Evolutionary conservation across 2,888 invertebrate genomes (phyloP), one percentile per base, ranked within the genome.

Genomic region (Branchellion lobata): DNA sequence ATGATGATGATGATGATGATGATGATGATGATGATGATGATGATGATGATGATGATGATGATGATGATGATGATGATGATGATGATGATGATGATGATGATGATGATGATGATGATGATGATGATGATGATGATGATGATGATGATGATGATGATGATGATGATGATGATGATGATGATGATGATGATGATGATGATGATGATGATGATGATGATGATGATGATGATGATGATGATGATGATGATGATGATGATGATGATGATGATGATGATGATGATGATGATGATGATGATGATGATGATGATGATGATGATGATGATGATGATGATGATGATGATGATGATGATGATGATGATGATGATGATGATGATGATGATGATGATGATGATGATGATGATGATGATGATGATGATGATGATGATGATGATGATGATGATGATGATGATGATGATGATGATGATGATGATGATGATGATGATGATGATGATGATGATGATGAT

Each of bases 51-150:
- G 78, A 78, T 78, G 78, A 78, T 72, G 71, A 40, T 40, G 72
- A 79, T 79, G 72, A 79, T 29, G 79, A 79, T 72, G 79, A 73
- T 73, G 79, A 79, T 53, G 73, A 79, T 2, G 72, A 73, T 79
- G 72, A 79, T 27, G 79, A 79, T 79, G 53, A 73, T 51, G 53
- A 79, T 79, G 79, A 79, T 51, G 79, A 74, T 36, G 71, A 68
- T 1, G 65, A 65, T 29, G 33, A 78, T 0, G 31, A 78, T 21
- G 68, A 68, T 8, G 29, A 65, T 33, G 34, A 68, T 33, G 65
- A 78, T 78, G 78, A 78, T n/a, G 78, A 78, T 29, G 33, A 78
- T 0, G 31, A 78, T 21, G 68, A 68, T 8, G 29, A 65, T 33
- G 34, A 68, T 33, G 65, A 78, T 78, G 78, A 78, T n/a, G 78